These are phyloP conservation scores for Andrena hattorfiana DNA, from an alignment of 2,888 invertebrate genomes.

Conservation along the genomic window DNA sequence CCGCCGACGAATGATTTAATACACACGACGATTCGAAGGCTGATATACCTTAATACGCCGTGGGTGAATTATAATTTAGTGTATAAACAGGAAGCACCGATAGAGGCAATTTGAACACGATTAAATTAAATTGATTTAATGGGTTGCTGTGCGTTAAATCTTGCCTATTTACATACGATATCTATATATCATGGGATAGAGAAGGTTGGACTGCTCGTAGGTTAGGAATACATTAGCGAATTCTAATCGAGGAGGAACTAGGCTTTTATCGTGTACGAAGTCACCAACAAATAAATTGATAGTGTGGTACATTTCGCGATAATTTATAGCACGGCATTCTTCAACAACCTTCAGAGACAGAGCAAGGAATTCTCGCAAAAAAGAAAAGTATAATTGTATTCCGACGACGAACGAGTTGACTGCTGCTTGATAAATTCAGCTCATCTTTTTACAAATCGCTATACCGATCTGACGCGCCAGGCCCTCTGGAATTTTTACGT, in stretches of 20 bases:
- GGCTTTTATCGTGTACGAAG: conserved; percentile 13
- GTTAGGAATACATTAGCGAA: conserved; percentile 28
- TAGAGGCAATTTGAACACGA: not conserved
- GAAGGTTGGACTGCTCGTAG: not conserved
- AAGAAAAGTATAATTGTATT: conserved; percentile 47
- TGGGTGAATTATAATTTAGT: conserved; percentile 14
- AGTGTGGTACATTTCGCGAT: conserved; percentile 28
- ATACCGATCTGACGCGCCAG: conserved; percentile 30
- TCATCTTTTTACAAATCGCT: conserved; percentile 52
- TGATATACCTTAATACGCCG: not conserved
- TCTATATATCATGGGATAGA: not conserved
- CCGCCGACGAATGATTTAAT: no score
- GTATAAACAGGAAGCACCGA: not conserved
- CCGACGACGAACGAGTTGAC: conserved; percentile 32
- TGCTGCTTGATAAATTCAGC: conserved; percentile 51
- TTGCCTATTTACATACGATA: conserved; percentile 12
- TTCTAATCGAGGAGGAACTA: conserved; percentile 2
- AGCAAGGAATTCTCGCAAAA: conserved; percentile 42
- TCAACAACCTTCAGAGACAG: conserved; percentile 74
- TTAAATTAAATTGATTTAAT: conserved; percentile 34
- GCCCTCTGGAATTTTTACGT: conserved; percentile 55
- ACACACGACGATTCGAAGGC: no score
- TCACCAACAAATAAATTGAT: conserved; percentile 27
- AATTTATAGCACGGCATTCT: conserved; percentile 67
- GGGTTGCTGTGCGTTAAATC: not conserved